Evolutionary conservation across 2,797 vertebrate species (phyloP).

Genomic region (Eremophila alpestris): DNA sequence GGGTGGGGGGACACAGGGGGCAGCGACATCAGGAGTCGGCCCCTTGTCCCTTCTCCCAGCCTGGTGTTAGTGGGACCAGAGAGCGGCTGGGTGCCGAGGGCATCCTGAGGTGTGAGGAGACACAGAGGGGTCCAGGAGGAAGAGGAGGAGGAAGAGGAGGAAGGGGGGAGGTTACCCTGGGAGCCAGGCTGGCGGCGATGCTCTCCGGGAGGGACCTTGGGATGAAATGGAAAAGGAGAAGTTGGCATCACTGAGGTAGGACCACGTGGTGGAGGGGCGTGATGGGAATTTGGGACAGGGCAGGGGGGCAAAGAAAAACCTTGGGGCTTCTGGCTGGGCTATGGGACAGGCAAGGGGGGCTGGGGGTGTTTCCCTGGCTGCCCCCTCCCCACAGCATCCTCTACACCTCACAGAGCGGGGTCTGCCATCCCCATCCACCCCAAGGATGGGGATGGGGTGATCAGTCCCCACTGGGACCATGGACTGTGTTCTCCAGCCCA

Average conservation of each 20-base stretch:
- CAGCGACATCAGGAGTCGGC: background rate
- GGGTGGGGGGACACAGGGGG: conserved; percentile 19
- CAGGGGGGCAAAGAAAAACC: background rate
- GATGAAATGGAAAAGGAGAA: conserved; percentile 77
- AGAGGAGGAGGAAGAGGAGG: conserved; percentile 52
- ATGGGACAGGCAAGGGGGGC: fast-evolving
- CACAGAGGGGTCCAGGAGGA: conserved; percentile 74
- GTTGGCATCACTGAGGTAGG: conserved; percentile 77
- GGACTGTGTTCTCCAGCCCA: fast-evolving
- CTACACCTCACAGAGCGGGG: background rate
- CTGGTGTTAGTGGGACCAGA: conserved; percentile 55
- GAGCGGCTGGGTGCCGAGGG: conserved; percentile 30
- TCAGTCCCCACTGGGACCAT: fast-evolving
- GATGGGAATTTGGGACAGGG: background rate
- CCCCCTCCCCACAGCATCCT: background rate
- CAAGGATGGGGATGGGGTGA: background rate
- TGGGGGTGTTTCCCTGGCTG: background rate
- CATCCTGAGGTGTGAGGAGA: conserved; percentile 25
- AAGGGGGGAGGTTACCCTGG: conserved; percentile 85
- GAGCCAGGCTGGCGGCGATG: conserved; percentile 81
- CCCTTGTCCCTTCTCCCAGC: background rate
- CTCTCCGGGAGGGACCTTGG: conserved; percentile 75
- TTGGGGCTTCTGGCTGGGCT: background rate
- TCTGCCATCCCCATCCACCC: background rate
- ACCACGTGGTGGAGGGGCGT: background rate